phyloP scores from a whole-genome alignment of 2,888 invertebrate genomes.

The Stramonita haemastoma region DNA sequence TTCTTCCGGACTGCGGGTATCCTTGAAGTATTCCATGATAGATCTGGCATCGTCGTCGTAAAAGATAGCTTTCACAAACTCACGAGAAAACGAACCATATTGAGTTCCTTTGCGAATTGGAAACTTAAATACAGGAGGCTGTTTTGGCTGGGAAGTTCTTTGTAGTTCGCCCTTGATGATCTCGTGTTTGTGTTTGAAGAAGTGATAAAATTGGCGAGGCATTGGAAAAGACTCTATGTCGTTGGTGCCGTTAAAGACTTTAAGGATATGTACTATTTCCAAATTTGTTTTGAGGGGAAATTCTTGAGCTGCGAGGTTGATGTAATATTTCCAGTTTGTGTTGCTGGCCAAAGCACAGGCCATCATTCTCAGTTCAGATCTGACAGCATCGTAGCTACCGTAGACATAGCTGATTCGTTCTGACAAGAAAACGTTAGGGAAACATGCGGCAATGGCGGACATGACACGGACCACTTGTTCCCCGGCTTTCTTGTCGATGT shows the following conservation, averaged over 20 bases:
- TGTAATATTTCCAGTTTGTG: constrained; percentile 73
- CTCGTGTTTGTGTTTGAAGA: constrained; percentile 49
- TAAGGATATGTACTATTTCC: constrained; percentile 73
- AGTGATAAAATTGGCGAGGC: constrained; percentile 45
- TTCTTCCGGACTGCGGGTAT: constrained; percentile 73
- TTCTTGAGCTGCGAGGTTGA: constrained; percentile 75
- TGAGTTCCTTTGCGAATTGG: constrained; percentile 68
- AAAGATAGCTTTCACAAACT: constrained; percentile 67
- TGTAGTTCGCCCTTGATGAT: constrained; percentile 27
- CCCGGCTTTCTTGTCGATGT: constrained; percentile 69
- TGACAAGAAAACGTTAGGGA: constrained; percentile 66
- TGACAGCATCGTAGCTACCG: constrained; percentile 53
- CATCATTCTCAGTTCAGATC: constrained; percentile 59
- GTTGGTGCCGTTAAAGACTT: constrained; percentile 73
- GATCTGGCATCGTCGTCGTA: constrained; percentile 55
- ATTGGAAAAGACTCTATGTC: constrained; percentile 66
- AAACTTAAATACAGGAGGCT: constrained; percentile 47
- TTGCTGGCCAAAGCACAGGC: constrained; percentile 46
- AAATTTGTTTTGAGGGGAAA: constrained; percentile 74
- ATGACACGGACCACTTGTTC: constrained; percentile 53
- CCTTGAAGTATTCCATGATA: constrained; percentile 70
- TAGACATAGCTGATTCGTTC: constrained; percentile 58
- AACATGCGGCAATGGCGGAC: constrained; percentile 61
- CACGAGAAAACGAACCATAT: constrained; percentile 67
- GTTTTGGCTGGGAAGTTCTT: neutral